Base-by-base conservation (phyloP, 2,113 vertebrate genomes). In the Paradoxurus hermaphroditus region DNA sequence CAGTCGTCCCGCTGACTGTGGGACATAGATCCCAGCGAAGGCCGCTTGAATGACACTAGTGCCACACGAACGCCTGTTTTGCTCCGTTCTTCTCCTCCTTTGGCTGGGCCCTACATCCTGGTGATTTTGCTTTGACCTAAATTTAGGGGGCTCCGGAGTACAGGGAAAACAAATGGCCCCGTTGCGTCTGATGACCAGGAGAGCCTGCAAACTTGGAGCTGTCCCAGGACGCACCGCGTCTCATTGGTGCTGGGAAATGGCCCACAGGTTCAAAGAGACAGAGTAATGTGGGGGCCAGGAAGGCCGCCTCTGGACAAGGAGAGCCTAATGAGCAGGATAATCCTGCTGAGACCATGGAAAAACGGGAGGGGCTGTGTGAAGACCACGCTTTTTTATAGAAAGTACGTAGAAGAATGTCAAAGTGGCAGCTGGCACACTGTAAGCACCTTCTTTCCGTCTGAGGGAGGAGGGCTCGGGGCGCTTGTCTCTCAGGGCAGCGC, bases 401-500 rank as follows among this genome's bases (percentile, higher is more conserved):
- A 77, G 82, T 16, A 72, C 31, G 18, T 70, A 12, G 19, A 41
- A 31, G 56, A 97, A 79, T 95, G 92, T 97, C 88, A 97, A 72
- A 77, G 41, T 82, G 89, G 88, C 92, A 96, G 92, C 78, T 96
- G 96, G 91, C 88, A 84, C 90, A 86, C 44, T 85, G 63, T 84
- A 89, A 97, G 86, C 94, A 97, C 6, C 29, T 53, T 84, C 44
- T 73, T 53, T 78, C 51, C 67, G 13, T 93, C 59, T 63, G 13
- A 44, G 51, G n/a, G 72, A 75, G 51, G 21, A 36, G 4, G 15
- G 13, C 94, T 75, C 87, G 68, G 96, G 94, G 75, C 92, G 51
- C 97, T 92, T 25, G 82, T 92, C 92, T 85, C 97, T 97, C 1
- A 97, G 98, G 98, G 98, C 98, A 98, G 95, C 96, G 92, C 89